phyloP scores from a whole-genome alignment of 2,113 vertebrate species.

The Lophius piscatorius region DNA sequence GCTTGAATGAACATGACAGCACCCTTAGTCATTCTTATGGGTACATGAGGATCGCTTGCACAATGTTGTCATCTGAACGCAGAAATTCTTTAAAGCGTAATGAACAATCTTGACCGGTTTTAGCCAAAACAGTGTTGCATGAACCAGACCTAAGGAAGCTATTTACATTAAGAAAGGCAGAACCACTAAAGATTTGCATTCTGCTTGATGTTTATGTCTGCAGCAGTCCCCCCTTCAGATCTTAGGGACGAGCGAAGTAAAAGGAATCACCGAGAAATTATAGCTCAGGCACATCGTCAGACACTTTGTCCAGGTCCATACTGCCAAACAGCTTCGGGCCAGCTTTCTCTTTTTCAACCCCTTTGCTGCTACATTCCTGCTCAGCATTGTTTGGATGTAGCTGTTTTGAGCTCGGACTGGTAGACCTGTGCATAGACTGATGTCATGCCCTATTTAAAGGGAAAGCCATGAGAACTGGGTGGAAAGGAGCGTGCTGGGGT shows the following conservation, averaged over 20 bases:
- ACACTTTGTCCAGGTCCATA: constrained; percentile 65
- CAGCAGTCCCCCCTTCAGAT: constrained; percentile 47
- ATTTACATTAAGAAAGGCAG: not conserved
- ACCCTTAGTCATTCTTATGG: no score
- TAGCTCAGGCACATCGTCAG: constrained; percentile 66
- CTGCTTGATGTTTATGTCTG: constrained; percentile 15
- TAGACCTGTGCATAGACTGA: constrained; percentile 71
- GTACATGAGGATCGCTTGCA: no score
- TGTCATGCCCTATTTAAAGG: constrained; percentile 80
- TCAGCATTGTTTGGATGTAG: constrained; percentile 77
- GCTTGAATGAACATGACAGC: no score
- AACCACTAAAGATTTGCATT: not conserved
- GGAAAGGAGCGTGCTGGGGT: constrained; percentile 57
- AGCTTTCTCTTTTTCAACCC: constrained; percentile 68
- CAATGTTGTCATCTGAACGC: no score
- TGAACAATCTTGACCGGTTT: no score
- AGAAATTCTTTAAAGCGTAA: no score
- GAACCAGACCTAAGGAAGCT: no score
- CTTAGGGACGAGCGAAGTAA: constrained; percentile 26
- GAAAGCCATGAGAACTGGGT: constrained; percentile 69
- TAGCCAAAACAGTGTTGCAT: no score
- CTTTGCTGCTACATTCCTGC: constrained; percentile 73
- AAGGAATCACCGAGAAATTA: constrained; percentile 75
- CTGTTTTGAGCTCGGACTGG: constrained; percentile 67
- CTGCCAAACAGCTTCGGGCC: constrained; percentile 69